Conservation (phyloP, 2,888 invertebrate species). For the Watsonalla cultraria region DNA sequence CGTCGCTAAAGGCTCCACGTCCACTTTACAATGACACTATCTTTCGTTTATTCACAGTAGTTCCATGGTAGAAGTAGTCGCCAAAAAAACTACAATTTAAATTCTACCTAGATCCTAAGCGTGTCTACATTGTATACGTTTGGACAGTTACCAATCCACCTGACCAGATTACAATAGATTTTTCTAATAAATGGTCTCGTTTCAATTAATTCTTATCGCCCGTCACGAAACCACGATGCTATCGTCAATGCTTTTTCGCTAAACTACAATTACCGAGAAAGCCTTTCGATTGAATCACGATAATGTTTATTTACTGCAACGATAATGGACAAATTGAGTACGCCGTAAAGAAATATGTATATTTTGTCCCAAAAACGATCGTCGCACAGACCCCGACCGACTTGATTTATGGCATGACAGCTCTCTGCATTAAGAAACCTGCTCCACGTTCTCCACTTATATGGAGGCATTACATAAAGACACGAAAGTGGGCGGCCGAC, state of each 20-base stretch:
- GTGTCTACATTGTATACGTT: too few relatives aligned
- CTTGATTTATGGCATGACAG: conserved; percentile 38
- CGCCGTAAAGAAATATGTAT: conserved; percentile 28
- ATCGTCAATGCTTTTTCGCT: neutral
- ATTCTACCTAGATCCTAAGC: too few relatives aligned
- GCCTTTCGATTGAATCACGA: conserved; percentile 26
- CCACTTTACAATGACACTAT: too few relatives aligned
- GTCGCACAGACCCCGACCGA: conserved; percentile 21
- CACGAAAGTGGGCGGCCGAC: conserved; percentile 46
- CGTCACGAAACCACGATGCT: neutral
- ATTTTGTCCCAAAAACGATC: conserved; percentile 37
- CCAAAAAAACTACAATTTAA: too few relatives aligned
- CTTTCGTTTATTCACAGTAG: too few relatives aligned
- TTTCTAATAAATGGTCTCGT: too few relatives aligned
- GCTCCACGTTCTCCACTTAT: conserved; percentile 42
- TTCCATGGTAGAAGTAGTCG: too few relatives aligned
- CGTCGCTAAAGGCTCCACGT: conserved; percentile 4
- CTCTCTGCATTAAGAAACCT: conserved; percentile 37
- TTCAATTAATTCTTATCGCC: conserved; percentile 15
- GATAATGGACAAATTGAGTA: conserved; percentile 25
- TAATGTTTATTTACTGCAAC: conserved; percentile 18
- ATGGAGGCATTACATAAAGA: conserved; percentile 49
- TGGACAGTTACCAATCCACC: too few relatives aligned
- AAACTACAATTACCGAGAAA: conserved; percentile 23
- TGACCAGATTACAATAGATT: too few relatives aligned